Conservation (phyloP, 2,797 vertebrate species). For the Philypnodon macrostomus region DNA sequence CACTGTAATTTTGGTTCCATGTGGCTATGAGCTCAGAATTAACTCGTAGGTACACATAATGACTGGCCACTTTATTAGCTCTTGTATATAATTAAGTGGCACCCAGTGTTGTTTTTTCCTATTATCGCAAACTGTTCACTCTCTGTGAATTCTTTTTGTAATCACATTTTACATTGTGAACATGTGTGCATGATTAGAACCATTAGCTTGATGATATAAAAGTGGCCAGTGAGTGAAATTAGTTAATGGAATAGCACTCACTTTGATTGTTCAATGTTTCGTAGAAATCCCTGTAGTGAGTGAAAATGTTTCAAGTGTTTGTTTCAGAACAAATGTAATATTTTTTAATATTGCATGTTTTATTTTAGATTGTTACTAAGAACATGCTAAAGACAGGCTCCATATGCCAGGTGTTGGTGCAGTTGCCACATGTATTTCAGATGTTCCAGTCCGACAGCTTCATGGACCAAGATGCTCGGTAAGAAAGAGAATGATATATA, state of each 20-base stretch:
- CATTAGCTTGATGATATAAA: too few relatives aligned
- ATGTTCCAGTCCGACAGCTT: constrained; percentile 81
- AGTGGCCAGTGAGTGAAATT: too few relatives aligned
- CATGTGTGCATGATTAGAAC: too few relatives aligned
- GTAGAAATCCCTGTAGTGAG: not conserved
- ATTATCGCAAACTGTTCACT: too few relatives aligned
- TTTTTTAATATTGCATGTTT: accelerated
- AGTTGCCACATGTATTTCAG: constrained; percentile 95
- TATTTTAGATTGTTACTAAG: constrained; percentile 80
- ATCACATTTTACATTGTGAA: too few relatives aligned
- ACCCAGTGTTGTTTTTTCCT: too few relatives aligned
- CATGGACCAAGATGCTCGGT: constrained; percentile 86
- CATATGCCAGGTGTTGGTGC: constrained; percentile 89
- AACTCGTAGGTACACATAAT: constrained; percentile 8
- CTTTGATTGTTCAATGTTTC: constrained; percentile 1
- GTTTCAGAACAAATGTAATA: too few relatives aligned
- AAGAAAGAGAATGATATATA: constrained; percentile 14
- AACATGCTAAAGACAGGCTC: constrained; percentile 82
- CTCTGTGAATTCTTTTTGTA: too few relatives aligned
- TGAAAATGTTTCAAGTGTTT: not conserved
- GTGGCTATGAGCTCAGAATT: constrained; percentile 3
- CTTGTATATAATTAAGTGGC: too few relatives aligned
- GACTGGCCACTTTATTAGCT: too few relatives aligned
- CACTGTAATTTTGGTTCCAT: constrained; percentile 1
- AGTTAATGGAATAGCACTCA: not conserved